Evolutionary conservation across 2,888 invertebrate genomes (phyloP), one percentile per base, ranked within the genome.

Genomic region (Sinotaia quadrata): DNA sequence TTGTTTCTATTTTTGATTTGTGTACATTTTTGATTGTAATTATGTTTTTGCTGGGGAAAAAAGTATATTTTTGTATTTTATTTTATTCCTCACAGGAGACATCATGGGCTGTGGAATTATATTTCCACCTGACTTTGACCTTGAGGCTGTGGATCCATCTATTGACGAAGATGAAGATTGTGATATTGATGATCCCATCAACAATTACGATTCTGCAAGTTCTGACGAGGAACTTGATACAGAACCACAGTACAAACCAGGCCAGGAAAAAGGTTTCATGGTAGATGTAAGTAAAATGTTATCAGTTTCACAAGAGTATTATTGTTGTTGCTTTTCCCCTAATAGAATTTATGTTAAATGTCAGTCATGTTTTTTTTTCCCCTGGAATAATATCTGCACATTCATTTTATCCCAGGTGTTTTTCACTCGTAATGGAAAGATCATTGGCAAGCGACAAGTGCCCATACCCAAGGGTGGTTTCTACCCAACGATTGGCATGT

Each of bases 41-140:
- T n/a, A n/a, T n/a, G n/a, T n/a, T n/a, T n/a, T n/a, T n/a, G n/a
- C n/a, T n/a, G n/a, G n/a, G n/a, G n/a, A n/a, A n/a, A n/a, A n/a
- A n/a, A n/a, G n/a, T n/a, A n/a, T n/a, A n/a, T n/a, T n/a, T n/a
- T n/a, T n/a, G n/a, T n/a, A n/a, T n/a, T n/a, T 44, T 41, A 31
- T 34, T 51, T 37, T 63, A 73, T 12, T 31, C 24, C 15, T 27
- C 8, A 7, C 74, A 88, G 88, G 90, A 74, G 91, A 91, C 79
- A 85, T 89, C n/a, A 89, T 91, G 88, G 91, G 91, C 12, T 90
- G 90, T 85, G 91, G 91, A 36, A 90, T 91, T 60, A 84, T 89
- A 67, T 91, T 90, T 76, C 90, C 90, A 1, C 80, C 87, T 18
- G 87, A 87, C 72, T 87, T 87, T 71, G 84, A 83, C 70, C 84